Conservation (phyloP, 2,888 invertebrate genomes). For the Platypus cylindrus region DNA sequence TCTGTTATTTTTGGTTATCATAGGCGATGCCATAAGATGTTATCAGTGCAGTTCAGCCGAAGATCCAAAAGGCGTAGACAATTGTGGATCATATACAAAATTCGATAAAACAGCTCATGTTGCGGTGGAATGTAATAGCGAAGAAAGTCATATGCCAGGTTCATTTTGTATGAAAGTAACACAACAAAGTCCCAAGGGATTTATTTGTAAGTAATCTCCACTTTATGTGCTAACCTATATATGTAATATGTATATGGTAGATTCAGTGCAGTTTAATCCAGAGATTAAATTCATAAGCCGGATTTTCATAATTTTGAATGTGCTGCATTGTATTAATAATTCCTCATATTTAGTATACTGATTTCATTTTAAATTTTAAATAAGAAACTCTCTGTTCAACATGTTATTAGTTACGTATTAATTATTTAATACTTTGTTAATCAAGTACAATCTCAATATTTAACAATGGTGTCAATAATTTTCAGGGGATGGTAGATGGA, state of each 20-base stretch:
- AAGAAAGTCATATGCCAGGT: slow-evolving; percentile 88
- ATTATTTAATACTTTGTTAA: too few relatives aligned
- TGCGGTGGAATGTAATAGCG: slow-evolving; percentile 85
- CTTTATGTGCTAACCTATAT: too few relatives aligned
- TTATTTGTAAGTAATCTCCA: slow-evolving; percentile 81
- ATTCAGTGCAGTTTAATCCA: too few relatives aligned
- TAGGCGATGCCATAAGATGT: slow-evolving; percentile 67
- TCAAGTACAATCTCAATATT: too few relatives aligned
- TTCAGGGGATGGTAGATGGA: slow-evolving; percentile 91
- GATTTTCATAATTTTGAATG: slow-evolving; percentile 1
- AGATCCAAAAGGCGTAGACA: slow-evolving; percentile 66
- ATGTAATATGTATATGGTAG: too few relatives aligned
- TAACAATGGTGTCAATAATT: too few relatives aligned
- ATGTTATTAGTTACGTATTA: too few relatives aligned
- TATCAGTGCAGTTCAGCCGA: slow-evolving; percentile 88
- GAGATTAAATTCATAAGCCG: too few relatives aligned
- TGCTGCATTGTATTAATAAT: slow-evolving; percentile 1
- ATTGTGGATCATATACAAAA: slow-evolving; percentile 78
- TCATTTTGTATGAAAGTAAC: slow-evolving; percentile 93
- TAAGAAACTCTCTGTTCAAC: too few relatives aligned
- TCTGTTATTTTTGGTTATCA: too few relatives aligned
- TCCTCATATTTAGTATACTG: neutral
- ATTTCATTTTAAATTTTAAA: too few relatives aligned
- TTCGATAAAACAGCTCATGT: slow-evolving; percentile 80
- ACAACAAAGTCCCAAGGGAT: slow-evolving; percentile 86